Evolutionary conservation across 2,888 invertebrate species (phyloP), one percentile per base, ranked within the genome.

Genomic region (Imbricaverruca yamaguchii): DNA sequence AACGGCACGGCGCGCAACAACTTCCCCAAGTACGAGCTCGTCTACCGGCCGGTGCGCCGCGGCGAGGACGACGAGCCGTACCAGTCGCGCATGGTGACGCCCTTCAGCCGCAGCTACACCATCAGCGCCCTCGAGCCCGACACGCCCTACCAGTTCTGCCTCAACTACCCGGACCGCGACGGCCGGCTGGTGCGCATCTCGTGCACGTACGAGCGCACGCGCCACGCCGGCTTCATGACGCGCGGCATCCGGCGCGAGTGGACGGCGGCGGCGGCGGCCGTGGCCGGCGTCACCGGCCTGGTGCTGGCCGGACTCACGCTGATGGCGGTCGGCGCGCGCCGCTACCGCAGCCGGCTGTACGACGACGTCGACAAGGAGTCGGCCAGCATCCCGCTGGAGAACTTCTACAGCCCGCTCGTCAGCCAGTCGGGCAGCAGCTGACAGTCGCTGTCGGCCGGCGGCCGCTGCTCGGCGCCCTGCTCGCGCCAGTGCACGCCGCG

Each of bases 101-200:
- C 86, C n/a, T 83, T 85, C 69, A 84, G 85, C 25, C 84, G 85
- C 25, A 85, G 85, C 4, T 88, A 87, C 84, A 88, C 88, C 77
- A 86, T 89, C 39, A 86, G 85, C 65, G 86, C 87, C 79, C 85
- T 89, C 18, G 84, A 85, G 81, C 87, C 89, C 13, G 84, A 85
- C 59, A 87, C 87, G 11, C 84, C 83, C 6, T 89, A 89, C 84
- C 87, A 87, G 83, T 86, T 88, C 83, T 89, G 89, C 84, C 81
- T 89, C 55, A 86, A 87, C 23, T 86, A 88, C 65, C 86, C 87
- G 80, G 84, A 86, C 85, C 81, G 85, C 83, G 82, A 85, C 84
- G 85, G 86, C 61, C 84, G 85, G 25, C 85, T 86, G 82, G 84
- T 87, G 21, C 85, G 86, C 63, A 84, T 89, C 65, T 86, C 86